Evolutionary conservation across 2,113 vertebrate species (phyloP).

Genomic region (Hyperoodon ampullatus): DNA sequence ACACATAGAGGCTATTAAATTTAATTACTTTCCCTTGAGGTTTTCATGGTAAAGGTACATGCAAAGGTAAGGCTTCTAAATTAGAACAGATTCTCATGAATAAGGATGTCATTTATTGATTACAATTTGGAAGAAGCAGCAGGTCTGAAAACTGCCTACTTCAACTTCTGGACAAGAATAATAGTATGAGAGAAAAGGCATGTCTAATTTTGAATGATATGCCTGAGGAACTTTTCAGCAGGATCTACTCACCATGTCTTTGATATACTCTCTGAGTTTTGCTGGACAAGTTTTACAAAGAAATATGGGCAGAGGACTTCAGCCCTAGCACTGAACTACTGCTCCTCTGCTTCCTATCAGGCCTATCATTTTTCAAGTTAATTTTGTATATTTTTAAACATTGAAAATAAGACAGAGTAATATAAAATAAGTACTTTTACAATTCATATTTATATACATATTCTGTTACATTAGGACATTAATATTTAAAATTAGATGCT

Average conservation of each 20-base stretch:
- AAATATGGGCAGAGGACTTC: neutral
- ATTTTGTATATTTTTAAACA: neutral
- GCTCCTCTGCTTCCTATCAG: neutral
- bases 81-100: slow-evolving; percentile 83
- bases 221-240: slow-evolving; percentile 77
- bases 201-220: slow-evolving; percentile 80
- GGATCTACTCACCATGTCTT: slow-evolving; percentile 71
- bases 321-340: neutral
- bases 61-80: slow-evolving; percentile 48
- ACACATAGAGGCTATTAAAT: slow-evolving; percentile 35
- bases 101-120: slow-evolving; percentile 80
- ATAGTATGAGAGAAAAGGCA: slow-evolving; percentile 67
- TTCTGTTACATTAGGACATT: neutral
- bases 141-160: slow-evolving; percentile 73
- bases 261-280: slow-evolving; percentile 10
- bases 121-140: slow-evolving; percentile 74
- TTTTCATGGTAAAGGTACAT: slow-evolving; percentile 2
- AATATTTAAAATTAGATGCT: neutral
- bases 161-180: slow-evolving; percentile 78
- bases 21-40: slow-evolving; percentile 63
- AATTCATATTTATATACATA: neutral
- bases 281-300: neutral
- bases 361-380: neutral
- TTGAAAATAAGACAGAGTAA: neutral
- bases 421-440: neutral